Evolutionary conservation across 2,888 invertebrate species (phyloP).

Genomic region (Lissonota sp.): DNA sequence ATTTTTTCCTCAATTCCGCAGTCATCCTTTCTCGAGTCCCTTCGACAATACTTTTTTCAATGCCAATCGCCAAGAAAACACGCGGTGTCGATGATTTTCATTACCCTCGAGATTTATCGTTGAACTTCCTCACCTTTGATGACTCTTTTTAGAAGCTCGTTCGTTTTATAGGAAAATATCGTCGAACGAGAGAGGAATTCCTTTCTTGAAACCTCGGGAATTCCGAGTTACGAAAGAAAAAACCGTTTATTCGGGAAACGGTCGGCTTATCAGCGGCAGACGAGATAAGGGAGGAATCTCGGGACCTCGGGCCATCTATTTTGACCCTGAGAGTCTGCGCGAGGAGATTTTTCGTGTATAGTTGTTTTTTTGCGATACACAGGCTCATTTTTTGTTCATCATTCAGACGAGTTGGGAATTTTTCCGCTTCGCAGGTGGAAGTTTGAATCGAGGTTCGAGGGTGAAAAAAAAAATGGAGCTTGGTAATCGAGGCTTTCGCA

Average conservation of each 20-base stretch:
- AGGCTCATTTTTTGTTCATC: no score
- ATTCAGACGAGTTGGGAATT: not conserved
- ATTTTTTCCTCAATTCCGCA: not conserved
- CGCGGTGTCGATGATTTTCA: no score
- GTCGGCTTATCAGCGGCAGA: constrained; percentile 39
- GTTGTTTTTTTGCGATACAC: no score
- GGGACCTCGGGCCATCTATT: constrained; percentile 33
- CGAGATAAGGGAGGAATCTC: constrained; percentile 53
- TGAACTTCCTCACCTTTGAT: no score
- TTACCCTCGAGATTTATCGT: no score
- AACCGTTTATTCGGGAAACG: constrained; percentile 17
- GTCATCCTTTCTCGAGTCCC: not conserved
- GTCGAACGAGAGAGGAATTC: not conserved
- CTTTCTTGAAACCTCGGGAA: not conserved
- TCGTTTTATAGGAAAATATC: no score
- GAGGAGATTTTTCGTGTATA: constrained; percentile 41
- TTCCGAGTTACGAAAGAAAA: constrained; percentile 30
- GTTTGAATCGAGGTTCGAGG: constrained; percentile 12
- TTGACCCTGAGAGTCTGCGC: constrained; percentile 24
- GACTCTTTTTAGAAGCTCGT: no score
- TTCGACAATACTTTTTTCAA: no score
- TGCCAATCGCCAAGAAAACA: no score
- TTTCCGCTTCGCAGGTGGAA: constrained; percentile 7
- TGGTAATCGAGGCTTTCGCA: constrained; percentile 22
- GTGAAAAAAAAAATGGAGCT: constrained; percentile 34